Percentiles rank a stretch among this genome's conserved stretches.
Conservation (phyloP, 2,888 invertebrate genomes). For the Lasioglossum leucozonium region DNA sequence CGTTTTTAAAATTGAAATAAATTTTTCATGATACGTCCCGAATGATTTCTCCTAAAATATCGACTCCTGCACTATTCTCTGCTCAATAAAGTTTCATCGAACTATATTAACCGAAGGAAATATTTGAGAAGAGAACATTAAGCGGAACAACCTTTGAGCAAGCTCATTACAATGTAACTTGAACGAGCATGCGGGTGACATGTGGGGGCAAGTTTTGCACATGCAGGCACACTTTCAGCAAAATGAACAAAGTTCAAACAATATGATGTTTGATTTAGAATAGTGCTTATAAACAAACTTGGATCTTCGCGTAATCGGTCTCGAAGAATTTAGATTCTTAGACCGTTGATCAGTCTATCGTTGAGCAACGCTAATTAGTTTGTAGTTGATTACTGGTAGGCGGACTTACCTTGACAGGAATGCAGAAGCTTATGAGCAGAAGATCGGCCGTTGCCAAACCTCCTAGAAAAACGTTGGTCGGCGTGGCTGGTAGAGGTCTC, state of each 20-base stretch:
- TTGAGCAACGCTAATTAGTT: background rate
- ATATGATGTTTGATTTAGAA: background rate
- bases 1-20: too few relatives aligned
- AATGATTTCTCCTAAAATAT: background rate
- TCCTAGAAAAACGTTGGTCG: slow-evolving; percentile 89
- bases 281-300: background rate
- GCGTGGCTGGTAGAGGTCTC: slow-evolving; percentile 80
- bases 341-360: background rate
- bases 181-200: background rate
- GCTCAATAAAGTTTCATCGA: background rate
- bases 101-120: background rate
- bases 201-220: background rate
- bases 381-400: background rate
- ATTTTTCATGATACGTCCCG: too few relatives aligned
- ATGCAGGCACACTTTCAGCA: background rate
- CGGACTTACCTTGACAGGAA: slow-evolving; percentile 89
- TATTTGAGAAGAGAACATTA: background rate
- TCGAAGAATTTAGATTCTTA: background rate
- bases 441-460: slow-evolving; percentile 90
- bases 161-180: background rate
- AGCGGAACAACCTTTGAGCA: background rate
- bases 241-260: background rate
- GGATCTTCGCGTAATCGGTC: background rate
- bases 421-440: slow-evolving; percentile 89
- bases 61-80: background rate